Base-by-base conservation (phyloP, 2,113 vertebrate species). In the Upupa epops region DNA sequence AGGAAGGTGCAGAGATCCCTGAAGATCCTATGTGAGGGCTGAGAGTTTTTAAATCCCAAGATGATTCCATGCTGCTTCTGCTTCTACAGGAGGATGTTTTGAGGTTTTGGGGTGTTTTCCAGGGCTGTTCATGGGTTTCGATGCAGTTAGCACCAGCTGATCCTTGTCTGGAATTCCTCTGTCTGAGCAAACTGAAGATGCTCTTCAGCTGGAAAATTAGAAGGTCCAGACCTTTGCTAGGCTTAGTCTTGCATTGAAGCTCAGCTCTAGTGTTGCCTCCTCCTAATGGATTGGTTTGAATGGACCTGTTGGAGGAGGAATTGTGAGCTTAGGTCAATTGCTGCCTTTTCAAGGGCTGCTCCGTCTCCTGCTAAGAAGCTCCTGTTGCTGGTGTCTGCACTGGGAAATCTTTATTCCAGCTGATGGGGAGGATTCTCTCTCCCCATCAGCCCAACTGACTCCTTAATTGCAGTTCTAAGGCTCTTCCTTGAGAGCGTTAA, bases 111-210 rank as follows among this genome's bases (percentile, higher is more conserved):
- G n/a, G 42, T 56, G 9, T 1, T 37, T 87, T 60, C 46, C 56
- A 36, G 46, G 0, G 0, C 80, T 6, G 4, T 11, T 34, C 1
- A 0, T 10, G 4, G 51, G 24, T 34, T 55, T 6, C 36, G 5
- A 2, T 19, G 36, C 26, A 3, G 11, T 66, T 17, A 32, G 55
- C 11, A 2, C 66, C 5, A 12, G 48, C 49, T 3, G 20, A 6
- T 45, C 45, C 71, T 77, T 17, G 2, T 11, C 37, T 63, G 51
- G 28, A 84, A 42, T 76, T 29, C 73, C 22, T 25, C 28, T 29
- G n/a, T 9, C 63, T 80, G 52, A 56, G 25, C 19, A n/a, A 7
- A 40, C 4, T 32, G 61, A 21, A 74, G 15, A 12, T 17, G 37
- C 26, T 52, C 9, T 28, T 63, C 15, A 4, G 24, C 37, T 51